Evolutionary conservation across 1,140 invertebrate species (phyloP).

Genomic region (Drosophila sucinea): DNA sequence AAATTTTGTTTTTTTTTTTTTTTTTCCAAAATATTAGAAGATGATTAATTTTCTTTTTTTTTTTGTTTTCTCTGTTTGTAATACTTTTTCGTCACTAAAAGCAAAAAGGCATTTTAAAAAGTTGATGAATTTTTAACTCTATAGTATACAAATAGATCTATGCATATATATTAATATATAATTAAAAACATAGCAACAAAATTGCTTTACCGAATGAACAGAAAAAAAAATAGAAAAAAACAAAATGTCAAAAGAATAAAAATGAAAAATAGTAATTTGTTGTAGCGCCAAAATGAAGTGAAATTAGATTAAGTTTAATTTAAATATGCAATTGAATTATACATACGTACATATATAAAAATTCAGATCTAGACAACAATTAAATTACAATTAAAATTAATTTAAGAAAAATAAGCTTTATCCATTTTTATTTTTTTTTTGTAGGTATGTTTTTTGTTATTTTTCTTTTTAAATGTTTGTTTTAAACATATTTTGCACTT

Average conservation of each 20-base stretch:
- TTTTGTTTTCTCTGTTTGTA: conserved; percentile 34
- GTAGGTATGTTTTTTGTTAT: conserved; percentile 36
- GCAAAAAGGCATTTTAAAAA: conserved; percentile 35
- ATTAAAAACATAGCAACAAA: conserved; percentile 46
- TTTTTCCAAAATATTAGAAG: conserved; percentile 24
- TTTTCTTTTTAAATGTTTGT: conserved; percentile 48
- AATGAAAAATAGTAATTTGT: conserved; percentile 29
- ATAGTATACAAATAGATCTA: conserved; percentile 16
- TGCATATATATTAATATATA: conserved; percentile 53
- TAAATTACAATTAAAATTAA: conserved; percentile 69
- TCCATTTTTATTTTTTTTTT: conserved; percentile 30
- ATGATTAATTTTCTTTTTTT: conserved; percentile 11
- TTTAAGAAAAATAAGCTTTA: conserved; percentile 60
- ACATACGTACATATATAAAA: conserved; percentile 20
- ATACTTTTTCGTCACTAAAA: conserved; percentile 67
- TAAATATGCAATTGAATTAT: conserved; percentile 18
- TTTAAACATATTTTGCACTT: conserved; percentile 82
- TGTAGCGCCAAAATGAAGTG: not conserved
- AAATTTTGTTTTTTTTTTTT: conserved; percentile 20
- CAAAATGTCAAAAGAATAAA: conserved; percentile 40
- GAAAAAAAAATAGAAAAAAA: conserved; percentile 21
- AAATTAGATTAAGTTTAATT: conserved; percentile 3
- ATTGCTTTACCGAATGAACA: conserved; percentile 18
- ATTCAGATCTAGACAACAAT: conserved; percentile 59
- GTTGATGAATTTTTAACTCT: conserved; percentile 14